Conservation (phyloP, 2,797 vertebrate genomes). For the Numenius phaeopus region DNA sequence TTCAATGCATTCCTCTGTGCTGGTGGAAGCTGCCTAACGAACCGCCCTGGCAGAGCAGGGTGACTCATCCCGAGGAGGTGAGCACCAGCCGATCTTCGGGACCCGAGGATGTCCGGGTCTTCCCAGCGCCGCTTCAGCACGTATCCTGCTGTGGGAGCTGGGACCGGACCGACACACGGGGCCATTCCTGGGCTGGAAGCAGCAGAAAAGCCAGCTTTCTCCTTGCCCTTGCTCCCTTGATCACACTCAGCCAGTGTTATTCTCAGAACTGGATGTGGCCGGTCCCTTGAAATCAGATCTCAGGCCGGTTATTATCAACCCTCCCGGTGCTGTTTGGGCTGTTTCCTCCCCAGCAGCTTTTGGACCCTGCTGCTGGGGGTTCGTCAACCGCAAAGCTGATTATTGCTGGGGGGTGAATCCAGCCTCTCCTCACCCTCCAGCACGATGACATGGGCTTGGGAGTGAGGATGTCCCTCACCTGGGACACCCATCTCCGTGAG, state of each 20-base stretch:
- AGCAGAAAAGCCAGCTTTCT: not conserved
- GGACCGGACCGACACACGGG: rapidly evolving
- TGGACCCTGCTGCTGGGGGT: rapidly evolving
- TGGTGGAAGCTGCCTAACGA: not conserved
- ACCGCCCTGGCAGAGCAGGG: not conserved
- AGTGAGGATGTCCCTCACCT: rapidly evolving
- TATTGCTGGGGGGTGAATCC: not conserved
- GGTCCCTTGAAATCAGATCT: not conserved
- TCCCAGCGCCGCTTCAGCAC: not conserved
- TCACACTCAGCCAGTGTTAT: not conserved
- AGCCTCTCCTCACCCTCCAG: too few relatives aligned
- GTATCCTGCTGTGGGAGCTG: not conserved
- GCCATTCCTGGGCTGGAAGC: not conserved
- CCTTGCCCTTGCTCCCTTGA: not conserved
- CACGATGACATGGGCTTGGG: rapidly evolving
- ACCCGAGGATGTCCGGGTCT: not conserved
- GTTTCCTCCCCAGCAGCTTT: not conserved
- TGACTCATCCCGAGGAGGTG: not conserved
- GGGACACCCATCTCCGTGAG: rapidly evolving
- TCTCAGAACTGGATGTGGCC: not conserved
- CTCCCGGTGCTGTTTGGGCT: not conserved
- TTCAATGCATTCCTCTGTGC: not conserved
- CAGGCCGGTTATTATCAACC: not conserved
- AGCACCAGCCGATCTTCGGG: rapidly evolving
- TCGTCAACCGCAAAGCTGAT: rapidly evolving